Evolutionary conservation across 1,140 invertebrate species (phyloP), one percentile per base, ranked within the genome.

Genomic region (Drosophila hydei): DNA sequence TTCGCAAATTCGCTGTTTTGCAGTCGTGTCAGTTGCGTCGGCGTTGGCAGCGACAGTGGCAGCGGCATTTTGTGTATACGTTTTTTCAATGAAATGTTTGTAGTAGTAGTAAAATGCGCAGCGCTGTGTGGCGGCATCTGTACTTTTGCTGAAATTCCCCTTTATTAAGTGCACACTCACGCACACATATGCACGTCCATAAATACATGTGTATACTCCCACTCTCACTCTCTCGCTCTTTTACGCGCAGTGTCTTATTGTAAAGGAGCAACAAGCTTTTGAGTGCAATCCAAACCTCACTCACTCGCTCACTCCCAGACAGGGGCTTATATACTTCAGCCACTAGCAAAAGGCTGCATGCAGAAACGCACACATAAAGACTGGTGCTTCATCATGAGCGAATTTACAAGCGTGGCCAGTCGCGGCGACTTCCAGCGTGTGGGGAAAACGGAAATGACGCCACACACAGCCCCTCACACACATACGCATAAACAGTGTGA

Each of bases 381-480:
- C 12, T 18, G 43, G 40, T 25, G 43, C 55, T 50, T 23, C 60
- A 43, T 21, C 14, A 47, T 42, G 65, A 61, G 52, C 42, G 54
- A 42, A 72, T 50, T 75, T 62, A 60, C 54, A 73, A 72, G 63
- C 58, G 45, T 55, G 30, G 30, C 25, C 47, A 14, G 23, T 51
- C 11, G 55, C 38, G 30, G 62, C 54, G 43, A 45, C 23, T 80
- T 80, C 76, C 77, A 78, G 62, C 75, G 72, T 74, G 70, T 78
- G 80, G 80, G 75, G 77, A 84, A 85, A 84, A 79, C 80, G 80
- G 80, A 85, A 83, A 83, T 83, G 80, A 85, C 80, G 79, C 80
- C 79, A 76, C 79, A 83, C 59, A 56, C 38, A 50, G n/a, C n/a
- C n/a, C n/a, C n/a, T n/a, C 38, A 40, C 30, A 52, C 9, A 18